Base-by-base conservation (phyloP, 2,113 vertebrate genomes). In the Tinamus guttatus region DNA sequence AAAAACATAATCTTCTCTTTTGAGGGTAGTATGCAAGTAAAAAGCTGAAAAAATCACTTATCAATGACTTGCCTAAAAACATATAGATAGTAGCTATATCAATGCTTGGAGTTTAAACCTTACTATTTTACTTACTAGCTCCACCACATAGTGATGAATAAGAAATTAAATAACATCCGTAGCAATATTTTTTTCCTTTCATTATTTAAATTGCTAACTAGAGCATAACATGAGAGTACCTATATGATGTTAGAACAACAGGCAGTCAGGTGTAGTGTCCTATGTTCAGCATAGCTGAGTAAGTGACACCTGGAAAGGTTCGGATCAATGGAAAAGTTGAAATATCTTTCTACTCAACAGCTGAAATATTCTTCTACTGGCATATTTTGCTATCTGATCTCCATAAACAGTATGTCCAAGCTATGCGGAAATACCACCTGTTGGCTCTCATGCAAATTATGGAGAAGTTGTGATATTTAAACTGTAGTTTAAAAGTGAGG, bases 391-490 rank as follows among this genome's bases (percentile, higher is more conserved):
- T 38, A 27, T 18, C 40, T 80, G 54, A 70, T 49, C n/a, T 92
- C 76, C 45, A 13, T 71, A 63, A 83, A 41, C 11, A 38, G 21
- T 16, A 52, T 21, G 25, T 34, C 52, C 83, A 68, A 81, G 19
- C 45, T 40, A 14, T 4, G 8, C 62, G 73, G 40, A 43, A 92
- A 17, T 7, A 9, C 9, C 24, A 20, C 36, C 6, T 15, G 10
- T 41, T 20, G 34, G 6, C 49, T 74, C 63, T 49, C n/a, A 16
- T 24, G 17, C 0, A 0, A 9, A 1, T 24, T 45, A 28, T 0
- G 7, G 36, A 64, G 34, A 41, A 79, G 21, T 22, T 40, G 5
- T 38, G 24, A 28, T 22, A 69, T 27, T 60, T 63, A 47, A 90
- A 30, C 47, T 64, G 5, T 11, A 51, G 52, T 41, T 30, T 27